Evolutionary conservation across 2,113 vertebrate species (phyloP).

Genomic region (Serilophus lunatus): DNA sequence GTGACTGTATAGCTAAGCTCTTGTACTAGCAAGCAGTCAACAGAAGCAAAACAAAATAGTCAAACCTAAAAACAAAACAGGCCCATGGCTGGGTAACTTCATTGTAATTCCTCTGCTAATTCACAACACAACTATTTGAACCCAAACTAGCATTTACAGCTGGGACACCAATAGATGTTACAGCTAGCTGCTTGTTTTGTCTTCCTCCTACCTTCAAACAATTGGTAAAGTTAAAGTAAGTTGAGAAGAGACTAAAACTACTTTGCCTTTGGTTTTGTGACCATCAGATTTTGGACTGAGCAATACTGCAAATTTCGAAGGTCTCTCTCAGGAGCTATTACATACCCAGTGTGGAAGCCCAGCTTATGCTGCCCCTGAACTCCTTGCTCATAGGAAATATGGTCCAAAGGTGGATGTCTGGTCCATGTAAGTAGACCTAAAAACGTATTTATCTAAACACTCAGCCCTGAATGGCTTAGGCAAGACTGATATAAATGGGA

Average conservation of each 20-base stretch:
- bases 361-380: slow-evolving; percentile 82
- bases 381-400: slow-evolving; percentile 85
- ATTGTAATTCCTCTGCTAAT: neutral
- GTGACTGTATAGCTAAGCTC: neutral
- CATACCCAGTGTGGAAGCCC: slow-evolving; percentile 83
- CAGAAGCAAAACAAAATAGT: neutral
- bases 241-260: neutral
- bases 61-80: neutral
- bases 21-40: neutral
- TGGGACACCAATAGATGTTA: neutral
- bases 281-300: slow-evolving; percentile 84
- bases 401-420: slow-evolving; percentile 86
- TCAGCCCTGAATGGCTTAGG: neutral
- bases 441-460: neutral
- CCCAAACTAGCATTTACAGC: neutral
- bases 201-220: neutral
- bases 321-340: slow-evolving; percentile 80
- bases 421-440: slow-evolving; percentile 79
- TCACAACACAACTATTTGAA: neutral
- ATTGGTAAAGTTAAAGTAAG: neutral
- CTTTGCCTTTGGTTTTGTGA: neutral
- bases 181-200: neutral
- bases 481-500: neutral
- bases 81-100: neutral
- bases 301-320: slow-evolving; percentile 78